Evolutionary conservation across 2,797 vertebrate species (phyloP).

Genomic region (Pachyuromys duprasi): DNA sequence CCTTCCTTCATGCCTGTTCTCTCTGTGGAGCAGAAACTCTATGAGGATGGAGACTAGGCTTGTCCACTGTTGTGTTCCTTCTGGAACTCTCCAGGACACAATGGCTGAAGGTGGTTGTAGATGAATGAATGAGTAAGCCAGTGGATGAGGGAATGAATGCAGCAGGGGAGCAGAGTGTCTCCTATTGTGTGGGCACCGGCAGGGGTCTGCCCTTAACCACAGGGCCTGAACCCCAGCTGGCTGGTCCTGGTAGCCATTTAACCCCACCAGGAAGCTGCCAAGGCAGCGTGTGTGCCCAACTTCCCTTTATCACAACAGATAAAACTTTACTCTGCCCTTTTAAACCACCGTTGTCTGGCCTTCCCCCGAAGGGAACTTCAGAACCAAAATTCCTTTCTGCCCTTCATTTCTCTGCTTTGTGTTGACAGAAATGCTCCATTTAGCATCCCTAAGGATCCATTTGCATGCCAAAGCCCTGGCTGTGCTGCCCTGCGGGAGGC

Average conservation of each 20-base stretch:
- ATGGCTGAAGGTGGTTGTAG: too few relatives aligned
- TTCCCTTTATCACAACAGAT: conserved; percentile 66
- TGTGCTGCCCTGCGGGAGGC: conserved; percentile 27
- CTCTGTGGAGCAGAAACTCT: background rate
- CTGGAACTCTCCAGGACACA: background rate
- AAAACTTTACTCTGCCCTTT: conserved; percentile 71
- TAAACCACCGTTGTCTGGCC: conserved; percentile 41
- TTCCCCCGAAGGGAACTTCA: conserved; percentile 19
- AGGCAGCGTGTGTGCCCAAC: conserved; percentile 34
- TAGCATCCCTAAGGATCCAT: conserved; percentile 73
- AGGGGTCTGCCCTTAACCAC: background rate
- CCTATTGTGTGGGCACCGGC: background rate
- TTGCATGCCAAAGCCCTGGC: conserved; percentile 44
- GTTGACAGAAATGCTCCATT: conserved; percentile 69
- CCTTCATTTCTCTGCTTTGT: conserved; percentile 60
- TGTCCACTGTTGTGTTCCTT: background rate
- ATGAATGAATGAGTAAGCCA: background rate
- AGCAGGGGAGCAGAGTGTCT: background rate
- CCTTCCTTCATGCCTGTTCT: background rate
- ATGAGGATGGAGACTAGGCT: background rate
- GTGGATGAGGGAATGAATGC: background rate
- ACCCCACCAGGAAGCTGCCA: conserved; percentile 48
- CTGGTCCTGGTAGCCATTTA: background rate
- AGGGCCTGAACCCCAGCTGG: background rate
- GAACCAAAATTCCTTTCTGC: conserved; percentile 69